Base-by-base conservation (phyloP, 1,140 invertebrate genomes). In the Drosophila littoralis region DNA sequence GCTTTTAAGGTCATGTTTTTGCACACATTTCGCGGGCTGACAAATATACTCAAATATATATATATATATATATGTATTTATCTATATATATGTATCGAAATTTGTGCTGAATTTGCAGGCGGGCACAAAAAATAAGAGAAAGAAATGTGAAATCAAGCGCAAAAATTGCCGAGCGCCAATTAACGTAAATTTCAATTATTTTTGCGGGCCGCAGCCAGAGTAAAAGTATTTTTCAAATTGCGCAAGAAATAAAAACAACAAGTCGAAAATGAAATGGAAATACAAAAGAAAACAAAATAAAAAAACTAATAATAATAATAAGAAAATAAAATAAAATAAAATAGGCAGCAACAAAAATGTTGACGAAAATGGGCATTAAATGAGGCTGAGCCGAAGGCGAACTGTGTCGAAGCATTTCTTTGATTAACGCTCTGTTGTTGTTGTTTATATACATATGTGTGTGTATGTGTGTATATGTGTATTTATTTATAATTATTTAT, bases 171-270 rank as follows among this genome's bases (percentile, higher is more conserved):
- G 43, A 36, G 71, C 55, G 57, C 71, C 71, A 74, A 74, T 74
- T 74, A 68, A 74, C 71, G 65, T 74, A 22, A 54, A 69, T 42
- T 69, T 69, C 58, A 75, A 74, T 61, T 69, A 61, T 72, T 63
- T 69, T 69, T 15, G 32, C 22, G 13, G 42, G 42, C n/a, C n/a
- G n/a, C n/a, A n/a, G 22, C 28, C 22, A 59, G 42, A 59, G 42
- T 32, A 63, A 55, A 63, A 15, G 15, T 63, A 70, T 48, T 64
- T 42, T 55, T 55, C 17, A 46, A 57, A 57, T 48, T 57, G 40
- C 42, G 43, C 52, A 66, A 55, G 33, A 4, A 61, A 40, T 38
- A 22, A 58, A 51, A 43, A 22, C 42, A 59, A 36, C 35, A 55
- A 54, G 8, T 15, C 12, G 15, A 7, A 46, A 45, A 45, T 40